Conservation (phyloP, 2,888 invertebrate species). For the Calameuta filiformis region DNA sequence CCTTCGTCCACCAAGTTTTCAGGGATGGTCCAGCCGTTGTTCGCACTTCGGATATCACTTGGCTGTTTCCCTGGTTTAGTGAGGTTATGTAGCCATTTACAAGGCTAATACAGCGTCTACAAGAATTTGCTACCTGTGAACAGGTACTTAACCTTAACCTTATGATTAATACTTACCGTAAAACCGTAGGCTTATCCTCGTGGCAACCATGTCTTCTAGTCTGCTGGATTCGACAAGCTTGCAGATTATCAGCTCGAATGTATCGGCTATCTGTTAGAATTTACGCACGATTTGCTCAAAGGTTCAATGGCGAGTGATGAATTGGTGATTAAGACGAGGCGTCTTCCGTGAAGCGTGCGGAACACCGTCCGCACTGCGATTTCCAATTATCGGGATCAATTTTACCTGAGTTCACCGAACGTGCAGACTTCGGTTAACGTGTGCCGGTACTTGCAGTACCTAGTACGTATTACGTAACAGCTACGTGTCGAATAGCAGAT, state of each 20-base stretch:
- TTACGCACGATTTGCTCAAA: slow-evolving; percentile 42
- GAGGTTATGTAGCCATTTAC: not conserved
- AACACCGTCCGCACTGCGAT: slow-evolving; percentile 3
- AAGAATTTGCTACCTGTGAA: not conserved
- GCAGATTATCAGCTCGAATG: slow-evolving; percentile 27
- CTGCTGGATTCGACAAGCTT: slow-evolving; percentile 6
- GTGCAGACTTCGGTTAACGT: not conserved
- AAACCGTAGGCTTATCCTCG: not conserved
- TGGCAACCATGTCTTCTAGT: not conserved
- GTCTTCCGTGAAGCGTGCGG: slow-evolving; percentile 23
- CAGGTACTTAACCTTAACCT: not conserved
- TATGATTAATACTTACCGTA: not conserved
- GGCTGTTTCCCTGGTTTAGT: not conserved
- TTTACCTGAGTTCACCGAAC: not conserved
- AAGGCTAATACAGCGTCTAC: not conserved
- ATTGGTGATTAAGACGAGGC: slow-evolving; percentile 49
- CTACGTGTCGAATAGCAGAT: not conserved
- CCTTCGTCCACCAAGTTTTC: not conserved
- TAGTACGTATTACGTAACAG: not conserved
- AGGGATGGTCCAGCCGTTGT: not conserved
- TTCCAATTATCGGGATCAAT: not conserved
- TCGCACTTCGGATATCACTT: not conserved
- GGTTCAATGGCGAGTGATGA: slow-evolving; percentile 49
- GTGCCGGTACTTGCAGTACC: not conserved
- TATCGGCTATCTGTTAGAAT: slow-evolving; percentile 42